Evolutionary conservation across 2,113 vertebrate species (phyloP).

Genomic region (Paratilapia polleni): DNA sequence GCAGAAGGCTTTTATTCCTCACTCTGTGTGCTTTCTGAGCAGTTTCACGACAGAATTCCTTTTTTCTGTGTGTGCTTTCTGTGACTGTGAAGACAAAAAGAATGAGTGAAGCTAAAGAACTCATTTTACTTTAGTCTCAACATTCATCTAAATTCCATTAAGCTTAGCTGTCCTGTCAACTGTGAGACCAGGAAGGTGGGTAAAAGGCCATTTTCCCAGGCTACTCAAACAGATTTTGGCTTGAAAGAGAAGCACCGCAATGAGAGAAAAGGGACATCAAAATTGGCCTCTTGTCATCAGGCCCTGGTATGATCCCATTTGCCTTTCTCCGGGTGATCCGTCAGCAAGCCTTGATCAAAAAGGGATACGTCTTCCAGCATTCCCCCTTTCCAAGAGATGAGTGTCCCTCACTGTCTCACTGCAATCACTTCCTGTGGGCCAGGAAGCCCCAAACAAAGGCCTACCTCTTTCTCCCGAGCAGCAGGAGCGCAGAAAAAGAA

Average conservation of each 20-base stretch:
- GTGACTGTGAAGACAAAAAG: slow-evolving; percentile 53
- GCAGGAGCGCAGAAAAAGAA: slow-evolving; percentile 66
- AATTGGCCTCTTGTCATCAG: slow-evolving; percentile 82
- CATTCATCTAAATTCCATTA: slow-evolving; percentile 53
- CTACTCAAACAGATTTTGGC: slow-evolving; percentile 69
- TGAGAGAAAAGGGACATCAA: slow-evolving; percentile 80
- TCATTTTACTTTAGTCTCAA: slow-evolving; percentile 52
- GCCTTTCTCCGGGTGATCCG: slow-evolving; percentile 78
- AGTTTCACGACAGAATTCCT: not conserved
- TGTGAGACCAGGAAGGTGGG: slow-evolving; percentile 54
- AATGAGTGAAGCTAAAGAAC: slow-evolving; percentile 27
- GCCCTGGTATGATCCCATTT: slow-evolving; percentile 78
- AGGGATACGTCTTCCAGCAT: slow-evolving; percentile 77
- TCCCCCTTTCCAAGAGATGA: slow-evolving; percentile 75
- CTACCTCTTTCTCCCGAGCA: slow-evolving; percentile 49
- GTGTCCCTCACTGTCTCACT: slow-evolving; percentile 79
- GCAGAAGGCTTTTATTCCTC: slow-evolving; percentile 45
- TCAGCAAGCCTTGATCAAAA: slow-evolving; percentile 83
- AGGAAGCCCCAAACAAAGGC: slow-evolving; percentile 77
- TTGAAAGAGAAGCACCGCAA: slow-evolving; percentile 75
- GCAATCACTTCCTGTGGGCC: slow-evolving; percentile 80
- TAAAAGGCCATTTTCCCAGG: slow-evolving; percentile 79
- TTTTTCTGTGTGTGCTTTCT: slow-evolving; percentile 11
- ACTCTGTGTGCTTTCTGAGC: slow-evolving; percentile 27
- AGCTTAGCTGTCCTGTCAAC: slow-evolving; percentile 58